Conservation (phyloP, 2,888 invertebrate species). For the Caenorhabditis auriculariae region DNA sequence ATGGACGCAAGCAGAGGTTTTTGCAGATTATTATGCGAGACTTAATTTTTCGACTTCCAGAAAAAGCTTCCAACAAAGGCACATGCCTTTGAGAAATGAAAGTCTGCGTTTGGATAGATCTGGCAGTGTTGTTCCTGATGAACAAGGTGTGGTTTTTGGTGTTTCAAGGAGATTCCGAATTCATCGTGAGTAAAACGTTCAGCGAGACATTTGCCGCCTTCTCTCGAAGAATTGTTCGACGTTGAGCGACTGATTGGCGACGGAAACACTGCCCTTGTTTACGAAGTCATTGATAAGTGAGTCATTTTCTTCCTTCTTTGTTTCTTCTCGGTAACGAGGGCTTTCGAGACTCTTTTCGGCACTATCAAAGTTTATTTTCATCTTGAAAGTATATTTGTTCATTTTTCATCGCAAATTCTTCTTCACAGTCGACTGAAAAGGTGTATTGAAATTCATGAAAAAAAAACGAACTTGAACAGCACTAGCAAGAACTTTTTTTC, state of each 20-base stretch:
- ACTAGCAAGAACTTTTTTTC: not conserved
- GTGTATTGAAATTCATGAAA: too few species aligned
- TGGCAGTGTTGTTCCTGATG: slow-evolving; percentile 41
- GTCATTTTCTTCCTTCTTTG: too few species aligned
- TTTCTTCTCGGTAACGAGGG: too few species aligned
- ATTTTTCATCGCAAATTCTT: too few species aligned
- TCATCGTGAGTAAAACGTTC: not conserved
- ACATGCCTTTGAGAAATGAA: slow-evolving; percentile 53
- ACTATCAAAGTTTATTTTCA: too few species aligned
- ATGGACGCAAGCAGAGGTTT: too few species aligned
- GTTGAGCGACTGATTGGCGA: slow-evolving; percentile 85
- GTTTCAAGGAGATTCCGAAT: not conserved
- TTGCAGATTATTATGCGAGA: too few species aligned
- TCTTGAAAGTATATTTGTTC: too few species aligned
- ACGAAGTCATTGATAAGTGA: slow-evolving; percentile 51
- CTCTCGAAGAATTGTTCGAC: slow-evolving; percentile 70
- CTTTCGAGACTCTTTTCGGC: too few species aligned
- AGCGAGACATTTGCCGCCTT: slow-evolving; percentile 56
- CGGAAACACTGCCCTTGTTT: slow-evolving; percentile 59
- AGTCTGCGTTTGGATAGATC: slow-evolving; percentile 40
- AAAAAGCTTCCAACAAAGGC: too few species aligned
- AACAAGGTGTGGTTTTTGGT: slow-evolving; percentile 13
- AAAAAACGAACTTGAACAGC: not conserved
- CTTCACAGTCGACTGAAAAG: too few species aligned
- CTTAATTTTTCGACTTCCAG: too few species aligned